A percentile compares a stretch with the other conserved stretches of the same genome.
Conservation (phyloP, 2,888 invertebrate species). For the Exocentrus adspersus region DNA sequence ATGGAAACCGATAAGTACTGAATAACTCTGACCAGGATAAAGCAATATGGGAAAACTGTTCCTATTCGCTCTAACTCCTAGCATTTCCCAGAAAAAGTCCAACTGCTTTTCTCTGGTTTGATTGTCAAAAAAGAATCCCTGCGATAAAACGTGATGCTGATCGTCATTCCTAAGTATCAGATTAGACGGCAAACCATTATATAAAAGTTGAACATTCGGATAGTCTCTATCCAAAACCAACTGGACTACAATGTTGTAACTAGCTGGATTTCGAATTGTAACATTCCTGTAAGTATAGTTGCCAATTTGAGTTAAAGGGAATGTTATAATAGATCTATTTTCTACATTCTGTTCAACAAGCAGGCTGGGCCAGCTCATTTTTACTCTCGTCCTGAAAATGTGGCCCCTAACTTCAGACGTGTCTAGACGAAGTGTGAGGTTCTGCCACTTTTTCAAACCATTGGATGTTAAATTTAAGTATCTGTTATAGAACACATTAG, state of each 20-base stretch:
- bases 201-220: constrained; percentile 69
- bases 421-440: constrained; percentile 79
- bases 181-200: constrained; percentile 64
- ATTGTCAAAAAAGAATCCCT: constrained; percentile 46
- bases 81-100: constrained; percentile 42
- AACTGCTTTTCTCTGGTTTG: constrained; percentile 29
- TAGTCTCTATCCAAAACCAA: constrained; percentile 74
- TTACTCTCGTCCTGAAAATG: constrained; percentile 73
- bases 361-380: constrained; percentile 75
- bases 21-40: constrained; percentile 68
- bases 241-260: constrained; percentile 77
- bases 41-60: constrained; percentile 69
- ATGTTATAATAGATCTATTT: constrained; percentile 67
- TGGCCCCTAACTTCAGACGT: constrained; percentile 77
- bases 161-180: constrained; percentile 50
- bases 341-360: constrained; percentile 56
- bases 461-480: constrained; percentile 67
- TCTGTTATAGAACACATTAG: constrained; percentile 71
- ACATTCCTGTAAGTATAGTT: constrained; percentile 73
- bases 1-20: constrained; percentile 65
- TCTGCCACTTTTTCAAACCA: constrained; percentile 67
- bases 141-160: constrained; percentile 25
- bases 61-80: constrained; percentile 58
- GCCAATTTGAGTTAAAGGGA: constrained; percentile 80
- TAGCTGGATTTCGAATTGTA: constrained; percentile 78